Base-by-base conservation (phyloP, 2,888 invertebrate genomes). In the Drosophila infuscata region DNA sequence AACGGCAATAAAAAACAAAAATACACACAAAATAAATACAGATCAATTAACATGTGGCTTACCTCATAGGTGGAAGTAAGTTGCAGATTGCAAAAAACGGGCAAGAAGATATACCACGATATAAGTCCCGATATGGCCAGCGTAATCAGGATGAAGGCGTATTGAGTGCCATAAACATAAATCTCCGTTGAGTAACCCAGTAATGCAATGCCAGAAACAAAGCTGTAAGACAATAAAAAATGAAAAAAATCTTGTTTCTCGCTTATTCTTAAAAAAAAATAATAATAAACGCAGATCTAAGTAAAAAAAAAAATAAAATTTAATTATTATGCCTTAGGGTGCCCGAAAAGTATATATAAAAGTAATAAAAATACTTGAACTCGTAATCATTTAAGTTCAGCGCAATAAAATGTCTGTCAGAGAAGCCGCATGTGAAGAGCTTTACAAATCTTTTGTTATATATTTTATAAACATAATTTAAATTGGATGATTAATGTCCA, bases 41-140 rank as follows among this genome's bases (percentile, higher is more conserved):
- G 49, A 49, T 52, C 33, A 54, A 73, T 68, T 49, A 81, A 70
- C 73, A 72, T 57, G 57, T 41, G 49, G 46, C 92, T 91, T 93
- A 95, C 96, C 95, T 97, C 96, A 92, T 96, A 96, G 5, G 96
- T 96, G 56, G 96, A 96, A 41, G 96, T 96, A 20, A 97, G 91
- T 87, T 95, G 94, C 5, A 96, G 93, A 77, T 96, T 95, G 82
- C 96, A 95, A 83, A 96, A 95, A 0, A 96, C 96, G 0, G 96
- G 96, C 67, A 96, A 92, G 89, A 95, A 96, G 25, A 96, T 94
- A 62, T 93, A 93, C 66, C 95, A 94, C 3, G 95, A 82, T 20
- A 95, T 94, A 3, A 95, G 94, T 29, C 94, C 92, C 2, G 95
- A 92, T 25, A 93, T 71, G 35, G 83, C 81, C 76, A 93, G 70